phyloP scores from a whole-genome alignment of 2,888 invertebrate species.

The Brachyopa scutellaris region DNA sequence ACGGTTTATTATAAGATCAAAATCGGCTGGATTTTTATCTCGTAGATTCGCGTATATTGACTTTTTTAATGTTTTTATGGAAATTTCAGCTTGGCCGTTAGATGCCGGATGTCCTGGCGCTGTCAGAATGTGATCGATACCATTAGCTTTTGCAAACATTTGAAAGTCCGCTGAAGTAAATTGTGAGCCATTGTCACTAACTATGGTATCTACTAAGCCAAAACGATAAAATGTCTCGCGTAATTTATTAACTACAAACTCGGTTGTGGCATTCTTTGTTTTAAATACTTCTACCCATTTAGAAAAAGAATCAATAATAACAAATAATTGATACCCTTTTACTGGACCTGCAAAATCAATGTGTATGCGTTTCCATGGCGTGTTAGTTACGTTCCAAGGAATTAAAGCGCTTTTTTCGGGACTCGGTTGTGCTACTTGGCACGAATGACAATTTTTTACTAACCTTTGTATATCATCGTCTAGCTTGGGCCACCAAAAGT shows the following conservation, averaged over 20 bases:
- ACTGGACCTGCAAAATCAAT: conserved; percentile 59
- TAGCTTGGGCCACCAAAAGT: conserved; percentile 37
- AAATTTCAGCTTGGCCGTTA: conserved; percentile 15
- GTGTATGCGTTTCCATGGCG: conserved; percentile 46
- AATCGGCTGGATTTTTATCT: background rate
- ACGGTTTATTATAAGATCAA: conserved; percentile 5
- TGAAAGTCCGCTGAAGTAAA: conserved; percentile 19
- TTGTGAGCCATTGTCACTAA: conserved; percentile 53
- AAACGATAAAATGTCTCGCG: conserved; percentile 56
- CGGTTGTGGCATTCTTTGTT: conserved; percentile 51
- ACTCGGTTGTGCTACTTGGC: background rate
- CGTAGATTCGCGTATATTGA: conserved; percentile 14
- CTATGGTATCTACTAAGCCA: conserved; percentile 48
- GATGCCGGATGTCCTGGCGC: conserved; percentile 11
- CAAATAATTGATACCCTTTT: conserved; percentile 40
- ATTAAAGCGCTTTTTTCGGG: conserved; percentile 17
- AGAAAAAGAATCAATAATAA: conserved; percentile 51
- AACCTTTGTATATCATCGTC: conserved; percentile 9
- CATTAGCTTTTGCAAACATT: conserved; percentile 4
- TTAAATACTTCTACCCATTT: conserved; percentile 65
- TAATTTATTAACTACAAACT: conserved; percentile 41
- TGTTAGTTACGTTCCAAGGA: no score
- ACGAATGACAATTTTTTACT: conserved; percentile 11
- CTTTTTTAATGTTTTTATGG: conserved; percentile 10
- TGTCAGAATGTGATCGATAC: background rate